These are phyloP conservation scores for Torymus aiolomorphi DNA, from an alignment of 2,888 invertebrate species.

Conservation along the genomic window DNA sequence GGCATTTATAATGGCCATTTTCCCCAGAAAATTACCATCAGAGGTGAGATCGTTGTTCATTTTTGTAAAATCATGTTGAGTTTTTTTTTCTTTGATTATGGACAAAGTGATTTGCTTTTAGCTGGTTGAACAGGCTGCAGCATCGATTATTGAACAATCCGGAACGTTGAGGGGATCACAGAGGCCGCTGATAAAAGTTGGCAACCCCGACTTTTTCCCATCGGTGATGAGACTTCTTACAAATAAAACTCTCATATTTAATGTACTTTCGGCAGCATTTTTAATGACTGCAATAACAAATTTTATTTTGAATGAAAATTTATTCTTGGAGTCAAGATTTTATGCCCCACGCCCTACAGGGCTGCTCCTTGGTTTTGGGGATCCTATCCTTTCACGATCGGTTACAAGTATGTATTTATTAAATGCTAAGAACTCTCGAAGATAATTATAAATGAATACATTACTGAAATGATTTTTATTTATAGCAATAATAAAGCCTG, in stretches of 20 bases:
- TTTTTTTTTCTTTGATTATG: too few species aligned
- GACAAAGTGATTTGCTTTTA: conserved; percentile 61
- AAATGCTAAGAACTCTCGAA: too few species aligned
- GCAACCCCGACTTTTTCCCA: conserved; percentile 74
- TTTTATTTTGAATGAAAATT: conserved; percentile 78
- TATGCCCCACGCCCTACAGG: conserved; percentile 77
- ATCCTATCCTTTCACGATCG: conserved; percentile 78
- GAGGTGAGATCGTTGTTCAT: conserved; percentile 62
- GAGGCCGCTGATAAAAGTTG: conserved; percentile 57
- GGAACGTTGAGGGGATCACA: conserved; percentile 63
- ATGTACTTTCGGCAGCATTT: conserved; percentile 77
- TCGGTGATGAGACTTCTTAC: conserved; percentile 77
- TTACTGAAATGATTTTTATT: conserved; percentile 21
- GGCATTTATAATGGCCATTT: conserved; percentile 77
- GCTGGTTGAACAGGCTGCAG: conserved; percentile 78
- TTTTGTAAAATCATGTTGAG: too few species aligned
- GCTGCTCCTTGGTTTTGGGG: conserved; percentile 74
- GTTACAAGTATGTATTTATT: conserved; percentile 71
- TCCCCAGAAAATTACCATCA: conserved; percentile 78
- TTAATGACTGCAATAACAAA: conserved; percentile 78
- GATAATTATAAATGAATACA: too few species aligned
- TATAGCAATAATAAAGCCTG: conserved; percentile 78
- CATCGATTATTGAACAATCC: conserved; percentile 77
- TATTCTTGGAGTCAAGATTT: conserved; percentile 79
- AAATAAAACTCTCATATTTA: conserved; percentile 78